Base-by-base conservation (phyloP, 53 echinoderm and acorn worm species). In the Holothuria leucospilota region DNA sequence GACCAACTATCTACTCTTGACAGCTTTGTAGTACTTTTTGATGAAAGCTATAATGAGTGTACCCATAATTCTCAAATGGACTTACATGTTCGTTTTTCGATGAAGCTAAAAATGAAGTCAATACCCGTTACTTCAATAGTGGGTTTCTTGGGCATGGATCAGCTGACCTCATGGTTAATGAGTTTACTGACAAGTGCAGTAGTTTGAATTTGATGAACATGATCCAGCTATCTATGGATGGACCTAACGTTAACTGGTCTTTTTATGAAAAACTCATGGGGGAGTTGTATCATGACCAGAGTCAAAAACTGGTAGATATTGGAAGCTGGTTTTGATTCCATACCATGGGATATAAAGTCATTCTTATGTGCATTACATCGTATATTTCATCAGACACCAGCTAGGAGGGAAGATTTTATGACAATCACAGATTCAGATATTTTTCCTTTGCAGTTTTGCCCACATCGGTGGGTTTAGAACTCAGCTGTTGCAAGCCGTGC, bases 201-300 rank as follows among this genome's bases (percentile, higher is more conserved):
- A 23, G 34, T 29, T 30, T 89, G 77, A 63, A 89, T 63, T 56
- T 38, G 23, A 84, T 58, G 40, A 61, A 13, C 6, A 61, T 84
- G 63, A 73, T 89, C 29, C 89, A 89, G 23, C 20, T 89, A 25
- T 84, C 84, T 46, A 89, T 84, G 89, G 89, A 89, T 84, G 85
- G 89, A 59, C 77, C 89, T 14, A 84, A 89, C 84, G 89, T 89
- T 23, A 89, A 89, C 39, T 63, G 63, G 89, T 74, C 72, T 46
- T 89, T 89, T 64, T 77, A 75, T 42, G 62, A 51, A 20, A 24
- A 29, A 23, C 71, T 89, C 28, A 52, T 49, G 64, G 67, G 26
- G 53, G 74, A 89, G 71, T 56, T 63, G 83, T 51, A 39, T 71
- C 30, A 40, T 29, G 66, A 69, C 13, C 49, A 38, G 30, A 41